Evolutionary conservation across 1,140 invertebrate genomes (phyloP).

Genomic region (Danaus plexippus): DNA sequence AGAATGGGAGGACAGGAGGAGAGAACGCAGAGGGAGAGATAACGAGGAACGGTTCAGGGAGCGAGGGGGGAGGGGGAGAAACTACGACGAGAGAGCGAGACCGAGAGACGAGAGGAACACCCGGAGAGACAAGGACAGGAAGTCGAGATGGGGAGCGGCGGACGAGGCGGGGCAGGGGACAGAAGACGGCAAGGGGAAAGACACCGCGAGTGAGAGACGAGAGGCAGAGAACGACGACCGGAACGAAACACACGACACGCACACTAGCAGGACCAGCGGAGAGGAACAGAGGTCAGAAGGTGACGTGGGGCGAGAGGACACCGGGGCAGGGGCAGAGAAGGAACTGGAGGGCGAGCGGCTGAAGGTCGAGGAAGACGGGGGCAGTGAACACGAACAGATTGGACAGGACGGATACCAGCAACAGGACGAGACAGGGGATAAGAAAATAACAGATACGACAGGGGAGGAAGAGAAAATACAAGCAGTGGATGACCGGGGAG

Average conservation of each 20-base stretch:
- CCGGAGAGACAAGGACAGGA: constrained; percentile 55
- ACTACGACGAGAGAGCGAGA: constrained; percentile 24
- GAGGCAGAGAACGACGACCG: constrained; percentile 2
- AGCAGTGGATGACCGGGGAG: constrained; percentile 1
- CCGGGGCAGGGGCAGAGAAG: not conserved
- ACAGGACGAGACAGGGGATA: constrained; percentile 53
- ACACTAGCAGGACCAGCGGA: no score
- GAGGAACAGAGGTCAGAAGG: constrained; percentile 1
- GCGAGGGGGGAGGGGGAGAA: constrained; percentile 32
- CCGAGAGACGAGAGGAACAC: constrained; percentile 27
- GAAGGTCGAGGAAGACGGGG: no score
- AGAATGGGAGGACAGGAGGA: constrained; percentile 51
- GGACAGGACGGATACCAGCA: constrained; percentile 18
- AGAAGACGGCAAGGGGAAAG: constrained; percentile 1
- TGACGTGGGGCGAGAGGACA: not conserved
- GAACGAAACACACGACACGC: not conserved
- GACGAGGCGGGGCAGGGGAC: constrained; percentile 35
- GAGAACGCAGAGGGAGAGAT: constrained; percentile 37
- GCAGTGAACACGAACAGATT: no score
- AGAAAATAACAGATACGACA: constrained; percentile 41
- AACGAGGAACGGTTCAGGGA: constrained; percentile 38
- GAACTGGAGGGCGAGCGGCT: no score
- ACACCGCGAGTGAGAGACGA: constrained; percentile 6
- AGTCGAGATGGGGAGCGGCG: constrained; percentile 59
- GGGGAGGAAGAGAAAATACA: constrained; percentile 9